Base-by-base conservation (phyloP, 2,888 invertebrate species). In the Scaptomyza flava region DNA sequence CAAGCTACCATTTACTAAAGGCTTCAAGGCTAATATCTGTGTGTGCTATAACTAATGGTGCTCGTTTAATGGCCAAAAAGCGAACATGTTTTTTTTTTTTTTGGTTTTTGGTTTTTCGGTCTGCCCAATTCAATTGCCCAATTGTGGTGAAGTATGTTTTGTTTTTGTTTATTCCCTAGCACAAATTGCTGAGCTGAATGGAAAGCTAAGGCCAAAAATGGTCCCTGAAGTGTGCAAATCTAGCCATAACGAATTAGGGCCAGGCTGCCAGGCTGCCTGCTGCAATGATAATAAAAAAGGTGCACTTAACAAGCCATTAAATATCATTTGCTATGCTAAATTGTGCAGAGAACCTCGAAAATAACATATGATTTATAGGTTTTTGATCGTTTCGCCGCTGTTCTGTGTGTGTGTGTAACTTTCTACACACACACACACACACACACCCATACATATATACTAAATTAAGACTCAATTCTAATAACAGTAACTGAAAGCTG, bases 51-150 rank as follows among this genome's bases (percentile, higher is more conserved):
- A 68, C 62, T 57, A 67, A 61, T 63, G 48, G 51, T 57, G 47
- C 30, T 31, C 67, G 50, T 23, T 51, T 71, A 67, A 53, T 63
- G 63, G 63, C 59, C 48, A 38, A 58, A 20, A 38, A 41, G 2
- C 8, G 14, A 38, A 50, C 48, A 59, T 27, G 33, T 59, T 53
- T 61, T 23, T 48, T 31, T 12, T 65, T 64, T 58, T 36, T 23
- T n/a, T n/a, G n/a, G n/a, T n/a, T n/a, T n/a, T n/a, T n/a, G n/a
- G n/a, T 11, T 43, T 43, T 48, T 34, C n/a, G 6, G 17, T 8
- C 47, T 58, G 58, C 54, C 47, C 51, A 56, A 47, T 72, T 57
- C 63, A 68, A 68, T 68, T 68, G 73, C 48, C 72, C 73, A 63
- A 72, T 72, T 63, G 52, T 43, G 45, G 41, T 36, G 9, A 58